A percentile compares a stretch with the other conserved stretches of the same genome.
Evolutionary conservation across 2,113 vertebrate genomes (phyloP).

Genomic region (Platysteira castanea): DNA sequence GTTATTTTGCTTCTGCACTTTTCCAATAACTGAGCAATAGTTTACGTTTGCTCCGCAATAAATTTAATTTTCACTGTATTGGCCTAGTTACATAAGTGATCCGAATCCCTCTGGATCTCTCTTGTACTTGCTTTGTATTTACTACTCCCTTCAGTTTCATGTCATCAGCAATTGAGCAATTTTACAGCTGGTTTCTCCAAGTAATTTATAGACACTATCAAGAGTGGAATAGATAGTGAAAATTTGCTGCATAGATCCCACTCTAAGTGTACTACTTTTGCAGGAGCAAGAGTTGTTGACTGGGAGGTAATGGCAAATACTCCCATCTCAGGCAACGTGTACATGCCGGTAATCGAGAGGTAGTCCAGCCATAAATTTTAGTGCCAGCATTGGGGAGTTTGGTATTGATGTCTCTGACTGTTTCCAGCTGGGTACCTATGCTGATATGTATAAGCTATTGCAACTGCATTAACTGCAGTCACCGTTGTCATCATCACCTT

Average conservation of each 20-base stretch:
- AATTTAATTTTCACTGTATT: conserved; percentile 30
- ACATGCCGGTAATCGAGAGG: background rate
- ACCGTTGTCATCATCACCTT: conserved; percentile 20
- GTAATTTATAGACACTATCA: conserved; percentile 58
- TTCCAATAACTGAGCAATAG: conserved; percentile 31
- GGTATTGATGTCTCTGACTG: background rate
- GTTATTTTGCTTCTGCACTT: background rate
- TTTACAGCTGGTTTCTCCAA: conserved; percentile 43
- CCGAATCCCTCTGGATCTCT: conserved; percentile 35
- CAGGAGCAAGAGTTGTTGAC: background rate
- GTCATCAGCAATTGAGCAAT: conserved; percentile 58
- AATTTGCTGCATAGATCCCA: conserved; percentile 24
- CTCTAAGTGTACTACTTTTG: background rate
- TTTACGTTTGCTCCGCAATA: background rate
- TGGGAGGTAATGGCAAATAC: background rate
- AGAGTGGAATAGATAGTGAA: conserved; percentile 21
- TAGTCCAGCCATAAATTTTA: background rate
- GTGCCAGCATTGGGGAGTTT: background rate
- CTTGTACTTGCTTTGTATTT: conserved; percentile 63
- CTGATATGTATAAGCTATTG: background rate
- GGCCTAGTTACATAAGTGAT: conserved; percentile 70
- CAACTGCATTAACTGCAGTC: background rate
- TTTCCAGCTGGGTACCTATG: background rate
- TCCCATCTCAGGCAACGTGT: background rate
- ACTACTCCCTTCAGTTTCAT: conserved; percentile 58